A percentile compares a stretch with the other conserved stretches of the same genome.
These are phyloP conservation scores for Megalonaias nervosa DNA, from an alignment of 1,140 invertebrate genomes.

Conservation along the genomic window DNA sequence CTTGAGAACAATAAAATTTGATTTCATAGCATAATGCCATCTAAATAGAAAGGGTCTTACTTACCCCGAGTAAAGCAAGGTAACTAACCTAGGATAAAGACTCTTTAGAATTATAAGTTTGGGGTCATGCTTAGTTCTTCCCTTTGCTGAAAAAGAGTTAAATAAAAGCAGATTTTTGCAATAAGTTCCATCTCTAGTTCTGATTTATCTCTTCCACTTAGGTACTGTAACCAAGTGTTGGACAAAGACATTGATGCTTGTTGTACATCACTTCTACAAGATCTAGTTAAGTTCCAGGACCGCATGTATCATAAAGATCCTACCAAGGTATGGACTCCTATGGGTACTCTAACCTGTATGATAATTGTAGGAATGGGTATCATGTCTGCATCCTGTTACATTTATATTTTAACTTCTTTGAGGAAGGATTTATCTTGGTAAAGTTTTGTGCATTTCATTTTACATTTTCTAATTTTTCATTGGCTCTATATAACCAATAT, in stretches of 20 bases:
- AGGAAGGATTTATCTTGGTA: too few relatives aligned
- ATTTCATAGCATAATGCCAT: neutral
- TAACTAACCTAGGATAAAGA: neutral
- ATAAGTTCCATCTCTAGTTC: neutral
- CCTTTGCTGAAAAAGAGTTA: neutral
- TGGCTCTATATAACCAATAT: too few relatives aligned
- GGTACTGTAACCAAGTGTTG: slow-evolving; percentile 72
- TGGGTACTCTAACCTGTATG: slow-evolving; percentile 4
- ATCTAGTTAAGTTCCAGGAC: slow-evolving; percentile 77
- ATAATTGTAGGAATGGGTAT: neutral
- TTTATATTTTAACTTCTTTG: too few relatives aligned
- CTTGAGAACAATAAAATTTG: too few relatives aligned
- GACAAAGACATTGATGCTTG: slow-evolving; percentile 71
- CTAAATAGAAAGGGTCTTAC: too few relatives aligned
- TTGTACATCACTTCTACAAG: slow-evolving; percentile 72
- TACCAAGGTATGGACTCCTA: slow-evolving; percentile 72
- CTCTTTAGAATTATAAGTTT: neutral
- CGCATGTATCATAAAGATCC: slow-evolving; percentile 76
- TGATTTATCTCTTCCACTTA: slow-evolving; percentile 31
- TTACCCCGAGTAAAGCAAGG: neutral
- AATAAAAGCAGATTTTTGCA: neutral
- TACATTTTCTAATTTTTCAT: too few relatives aligned
- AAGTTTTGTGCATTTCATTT: too few relatives aligned
- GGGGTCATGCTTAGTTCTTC: neutral
- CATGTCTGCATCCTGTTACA: too few relatives aligned